Percentiles rank a stretch among this genome's conserved stretches.
Conservation (phyloP, 2,888 invertebrate genomes). For the Pterostichus madidus region DNA sequence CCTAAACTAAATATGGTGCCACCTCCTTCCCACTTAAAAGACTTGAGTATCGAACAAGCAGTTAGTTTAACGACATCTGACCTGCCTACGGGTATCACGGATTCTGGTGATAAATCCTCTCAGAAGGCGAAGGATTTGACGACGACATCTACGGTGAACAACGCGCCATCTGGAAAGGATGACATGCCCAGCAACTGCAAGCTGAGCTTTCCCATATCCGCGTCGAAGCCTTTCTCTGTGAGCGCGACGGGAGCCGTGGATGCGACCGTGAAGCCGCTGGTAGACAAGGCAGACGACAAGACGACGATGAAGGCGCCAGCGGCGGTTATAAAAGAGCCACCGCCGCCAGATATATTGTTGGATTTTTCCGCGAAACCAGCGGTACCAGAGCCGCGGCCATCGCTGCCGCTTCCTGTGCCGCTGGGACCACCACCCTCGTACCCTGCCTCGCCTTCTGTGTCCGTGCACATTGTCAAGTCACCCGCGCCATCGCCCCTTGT, state of each 20-base stretch:
- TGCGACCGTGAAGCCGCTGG: conserved; percentile 68
- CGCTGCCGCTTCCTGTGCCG: conserved; percentile 77
- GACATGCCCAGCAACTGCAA: conserved; percentile 68
- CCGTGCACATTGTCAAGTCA: conserved; percentile 88
- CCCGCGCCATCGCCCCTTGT: conserved; percentile 86
- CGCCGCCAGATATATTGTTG: conserved; percentile 83
- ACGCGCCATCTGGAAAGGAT: conserved; percentile 70
- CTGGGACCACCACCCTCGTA: conserved; percentile 75
- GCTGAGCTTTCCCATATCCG: conserved; percentile 70
- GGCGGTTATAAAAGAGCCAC: conserved; percentile 70
- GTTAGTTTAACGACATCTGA: conserved; percentile 47
- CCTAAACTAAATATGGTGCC: conserved; percentile 60
- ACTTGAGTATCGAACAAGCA: conserved; percentile 58
- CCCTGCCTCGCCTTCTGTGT: conserved; percentile 84
- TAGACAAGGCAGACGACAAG: conserved; percentile 76
- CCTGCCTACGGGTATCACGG: background rate
- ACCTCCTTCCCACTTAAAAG: conserved; percentile 42
- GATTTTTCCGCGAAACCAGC: conserved; percentile 79
- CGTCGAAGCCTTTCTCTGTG: conserved; percentile 71
- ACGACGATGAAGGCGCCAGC: conserved; percentile 71
- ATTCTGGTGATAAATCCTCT: conserved; percentile 17
- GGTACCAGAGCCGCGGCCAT: conserved; percentile 68
- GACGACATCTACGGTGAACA: conserved; percentile 51
- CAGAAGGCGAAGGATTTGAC: conserved; percentile 59
- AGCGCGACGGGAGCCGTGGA: conserved; percentile 64